Conservation (phyloP, 2,888 invertebrate species). For the Ectemnius continuus region DNA sequence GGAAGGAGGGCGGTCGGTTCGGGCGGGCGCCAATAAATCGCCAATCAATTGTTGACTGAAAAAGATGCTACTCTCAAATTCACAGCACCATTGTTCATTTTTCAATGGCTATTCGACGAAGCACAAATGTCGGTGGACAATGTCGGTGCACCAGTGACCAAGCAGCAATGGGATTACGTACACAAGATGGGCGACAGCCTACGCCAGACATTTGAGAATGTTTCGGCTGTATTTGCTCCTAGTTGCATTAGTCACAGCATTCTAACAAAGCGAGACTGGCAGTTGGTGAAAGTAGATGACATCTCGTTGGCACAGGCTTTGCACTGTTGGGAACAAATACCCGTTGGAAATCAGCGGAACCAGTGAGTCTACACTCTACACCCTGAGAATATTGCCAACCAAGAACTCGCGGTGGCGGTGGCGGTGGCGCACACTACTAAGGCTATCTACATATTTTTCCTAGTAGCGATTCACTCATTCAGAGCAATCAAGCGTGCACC, state of each 20-base stretch:
- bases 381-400: neutral
- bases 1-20: too few relatives aligned
- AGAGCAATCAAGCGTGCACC: constrained; percentile 69
- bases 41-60: too few relatives aligned
- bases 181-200: constrained; percentile 93
- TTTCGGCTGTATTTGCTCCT: constrained; percentile 94
- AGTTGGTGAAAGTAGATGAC: constrained; percentile 89
- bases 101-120: constrained; percentile 97
- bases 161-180: constrained; percentile 95
- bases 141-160: constrained; percentile 92
- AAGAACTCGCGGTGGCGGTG: too few relatives aligned
- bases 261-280: constrained; percentile 92
- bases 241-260: constrained; percentile 96
- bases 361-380: constrained; percentile 49
- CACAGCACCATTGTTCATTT: constrained; percentile 92
- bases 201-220: constrained; percentile 88
- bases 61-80: constrained; percentile 30
- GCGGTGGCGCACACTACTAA: too few relatives aligned
- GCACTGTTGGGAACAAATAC: constrained; percentile 89
- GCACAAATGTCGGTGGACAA: constrained; percentile 96
- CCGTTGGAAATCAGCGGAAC: constrained; percentile 60
- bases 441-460: too few relatives aligned
- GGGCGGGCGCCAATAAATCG: too few relatives aligned
- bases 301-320: constrained; percentile 91
- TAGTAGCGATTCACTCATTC: constrained; percentile 67